phyloP scores from a whole-genome alignment of 2,888 invertebrate species.

The Chloroclystis v-ata region DNA sequence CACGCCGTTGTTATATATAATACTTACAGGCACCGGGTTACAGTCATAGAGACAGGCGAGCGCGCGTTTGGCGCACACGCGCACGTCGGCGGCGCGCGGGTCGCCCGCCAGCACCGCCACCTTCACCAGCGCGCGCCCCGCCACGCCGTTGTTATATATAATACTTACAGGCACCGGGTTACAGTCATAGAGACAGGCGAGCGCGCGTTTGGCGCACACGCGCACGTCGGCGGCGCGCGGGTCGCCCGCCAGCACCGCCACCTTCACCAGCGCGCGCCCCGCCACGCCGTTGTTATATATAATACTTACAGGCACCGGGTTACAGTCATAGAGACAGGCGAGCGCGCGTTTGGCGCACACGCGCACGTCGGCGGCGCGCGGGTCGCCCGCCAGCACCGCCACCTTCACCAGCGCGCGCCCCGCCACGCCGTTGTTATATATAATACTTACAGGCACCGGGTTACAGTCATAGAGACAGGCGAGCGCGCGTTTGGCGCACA shows the following conservation, averaged over 20 bases:
- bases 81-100: conserved; percentile 84
- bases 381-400: conserved; percentile 82
- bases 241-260: too few relatives aligned
- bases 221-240: too few relatives aligned
- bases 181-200: too few relatives aligned
- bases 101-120: conserved; percentile 84
- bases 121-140: conserved; percentile 81
- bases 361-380: conserved; percentile 83
- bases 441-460: too few relatives aligned
- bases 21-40: conserved; percentile 83
- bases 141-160: too few relatives aligned
- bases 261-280: too few relatives aligned
- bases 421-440: too few relatives aligned
- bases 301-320: conserved; percentile 81
- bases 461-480: too few relatives aligned
- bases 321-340: conserved; percentile 92
- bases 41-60: conserved; percentile 93
- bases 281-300: background rate
- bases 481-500: too few relatives aligned
- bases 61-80: conserved; percentile 81
- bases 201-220: too few relatives aligned
- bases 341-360: conserved; percentile 83
- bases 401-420: conserved; percentile 84
- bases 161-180: too few relatives aligned
- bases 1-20: background rate